These are phyloP conservation scores for Oophaga pumilio DNA, from an alignment of 2,113 vertebrate species.

Conservation along the genomic window DNA sequence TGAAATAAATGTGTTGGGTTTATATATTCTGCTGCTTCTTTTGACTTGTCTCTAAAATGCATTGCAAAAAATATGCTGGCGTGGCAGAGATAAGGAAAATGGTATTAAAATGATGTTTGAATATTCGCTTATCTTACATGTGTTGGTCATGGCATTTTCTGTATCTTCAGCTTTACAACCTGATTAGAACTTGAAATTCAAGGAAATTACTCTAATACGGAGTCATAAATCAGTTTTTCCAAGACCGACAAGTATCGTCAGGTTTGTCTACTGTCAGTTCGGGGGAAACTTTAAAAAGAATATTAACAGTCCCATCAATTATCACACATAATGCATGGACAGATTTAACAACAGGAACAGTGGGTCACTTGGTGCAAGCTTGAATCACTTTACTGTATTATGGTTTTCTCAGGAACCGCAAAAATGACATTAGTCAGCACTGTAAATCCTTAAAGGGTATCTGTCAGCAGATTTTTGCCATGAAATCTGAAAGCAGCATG, in stretches of 20 bases:
- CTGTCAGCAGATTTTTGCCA: no score
- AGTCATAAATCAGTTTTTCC: conserved; percentile 20
- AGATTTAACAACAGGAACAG: no score
- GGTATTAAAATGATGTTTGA: conserved; percentile 11
- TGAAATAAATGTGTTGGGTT: conserved; percentile 6
- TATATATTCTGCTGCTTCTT: conserved; percentile 17
- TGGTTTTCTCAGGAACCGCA: no score
- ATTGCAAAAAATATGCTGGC: conserved; percentile 25
- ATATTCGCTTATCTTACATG: conserved; percentile 39
- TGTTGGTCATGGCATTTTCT: conserved; percentile 38
- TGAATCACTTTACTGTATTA: no score
- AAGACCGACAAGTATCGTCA: not conserved
- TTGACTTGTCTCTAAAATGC: conserved; percentile 10
- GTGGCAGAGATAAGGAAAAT: conserved; percentile 26
- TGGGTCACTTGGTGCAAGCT: no score
- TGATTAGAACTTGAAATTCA: not conserved
- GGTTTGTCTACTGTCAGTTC: not conserved
- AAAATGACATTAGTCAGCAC: no score
- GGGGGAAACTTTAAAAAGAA: not conserved
- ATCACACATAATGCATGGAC: no score
- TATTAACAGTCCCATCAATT: no score
- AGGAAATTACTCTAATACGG: not conserved
- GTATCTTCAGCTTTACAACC: conserved; percentile 17
- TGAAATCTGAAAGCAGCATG: no score
- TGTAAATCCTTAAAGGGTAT: no score